Conservation (phyloP, 2,888 invertebrate species). For the Globia sparganii region DNA sequence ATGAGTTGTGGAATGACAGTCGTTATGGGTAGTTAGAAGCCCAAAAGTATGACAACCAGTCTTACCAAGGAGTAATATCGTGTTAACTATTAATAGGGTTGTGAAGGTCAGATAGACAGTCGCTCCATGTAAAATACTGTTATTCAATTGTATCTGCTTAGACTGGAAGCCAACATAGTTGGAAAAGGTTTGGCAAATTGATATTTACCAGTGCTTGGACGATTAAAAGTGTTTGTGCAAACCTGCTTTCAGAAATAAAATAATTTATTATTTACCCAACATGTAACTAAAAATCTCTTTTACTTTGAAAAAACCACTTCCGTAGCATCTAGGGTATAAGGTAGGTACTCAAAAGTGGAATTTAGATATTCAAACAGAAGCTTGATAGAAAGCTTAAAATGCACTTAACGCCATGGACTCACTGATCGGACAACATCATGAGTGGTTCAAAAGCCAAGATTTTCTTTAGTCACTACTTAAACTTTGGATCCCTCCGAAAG, state of each 20-base stretch:
- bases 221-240: no score
- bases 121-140: not conserved
- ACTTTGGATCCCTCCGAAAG: not conserved
- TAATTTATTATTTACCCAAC: no score
- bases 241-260: no score
- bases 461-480: not conserved
- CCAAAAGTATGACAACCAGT: not conserved
- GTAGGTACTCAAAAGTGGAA: not conserved
- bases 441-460: not conserved
- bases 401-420: not conserved
- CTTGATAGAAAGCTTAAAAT: not conserved
- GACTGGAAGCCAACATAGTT: not conserved
- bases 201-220: no score
- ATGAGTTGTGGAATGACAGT: not conserved
- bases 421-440: not conserved
- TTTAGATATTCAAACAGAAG: not conserved
- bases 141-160: not conserved
- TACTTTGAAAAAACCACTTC: not conserved
- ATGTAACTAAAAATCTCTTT: not conserved
- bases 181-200: no score
- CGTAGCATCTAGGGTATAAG: no score
- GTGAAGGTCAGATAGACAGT: not conserved
- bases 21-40: not conserved
- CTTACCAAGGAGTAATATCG: not conserved
- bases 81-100: not conserved